phyloP scores from a whole-genome alignment of 2,113 vertebrate species.

The Zosterops pallidus region DNA sequence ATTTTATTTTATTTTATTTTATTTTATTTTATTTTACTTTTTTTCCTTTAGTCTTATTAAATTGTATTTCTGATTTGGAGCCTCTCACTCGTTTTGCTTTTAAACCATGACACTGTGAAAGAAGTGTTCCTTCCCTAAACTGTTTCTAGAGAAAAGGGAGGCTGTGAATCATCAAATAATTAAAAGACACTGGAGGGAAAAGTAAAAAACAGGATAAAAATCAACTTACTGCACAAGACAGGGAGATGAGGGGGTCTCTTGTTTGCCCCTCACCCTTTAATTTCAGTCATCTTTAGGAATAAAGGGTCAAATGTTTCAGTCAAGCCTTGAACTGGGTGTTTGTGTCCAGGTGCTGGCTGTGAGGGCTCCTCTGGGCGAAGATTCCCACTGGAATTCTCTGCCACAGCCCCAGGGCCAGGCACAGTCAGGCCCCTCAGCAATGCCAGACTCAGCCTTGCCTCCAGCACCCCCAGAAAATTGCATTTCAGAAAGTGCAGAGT shows the following conservation, averaged over 20 bases:
- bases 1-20: too few relatives aligned
- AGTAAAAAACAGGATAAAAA: background rate
- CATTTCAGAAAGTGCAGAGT: background rate
- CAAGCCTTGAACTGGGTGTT: accelerated
- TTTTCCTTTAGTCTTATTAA: too few relatives aligned
- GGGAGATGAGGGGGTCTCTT: accelerated
- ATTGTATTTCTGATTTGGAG: too few relatives aligned
- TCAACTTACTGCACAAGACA: accelerated
- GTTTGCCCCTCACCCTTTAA: accelerated
- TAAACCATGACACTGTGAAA: background rate
- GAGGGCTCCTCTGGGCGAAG: background rate
- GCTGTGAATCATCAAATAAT: background rate
- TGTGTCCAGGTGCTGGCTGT: accelerated
- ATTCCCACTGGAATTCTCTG: accelerated
- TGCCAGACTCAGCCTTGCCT: background rate
- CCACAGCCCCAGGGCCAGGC: accelerated
- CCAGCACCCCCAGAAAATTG: accelerated
- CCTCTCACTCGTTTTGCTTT: too few relatives aligned
- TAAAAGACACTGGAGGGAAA: background rate
- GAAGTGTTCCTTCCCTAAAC: background rate
- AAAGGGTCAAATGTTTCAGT: background rate
- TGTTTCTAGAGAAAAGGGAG: background rate
- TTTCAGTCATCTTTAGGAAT: background rate
- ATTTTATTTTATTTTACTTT: too few relatives aligned
- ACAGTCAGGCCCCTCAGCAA: accelerated